Evolutionary conservation across 2,113 vertebrate species (phyloP).

Genomic region (Triplophysa siluroides): DNA sequence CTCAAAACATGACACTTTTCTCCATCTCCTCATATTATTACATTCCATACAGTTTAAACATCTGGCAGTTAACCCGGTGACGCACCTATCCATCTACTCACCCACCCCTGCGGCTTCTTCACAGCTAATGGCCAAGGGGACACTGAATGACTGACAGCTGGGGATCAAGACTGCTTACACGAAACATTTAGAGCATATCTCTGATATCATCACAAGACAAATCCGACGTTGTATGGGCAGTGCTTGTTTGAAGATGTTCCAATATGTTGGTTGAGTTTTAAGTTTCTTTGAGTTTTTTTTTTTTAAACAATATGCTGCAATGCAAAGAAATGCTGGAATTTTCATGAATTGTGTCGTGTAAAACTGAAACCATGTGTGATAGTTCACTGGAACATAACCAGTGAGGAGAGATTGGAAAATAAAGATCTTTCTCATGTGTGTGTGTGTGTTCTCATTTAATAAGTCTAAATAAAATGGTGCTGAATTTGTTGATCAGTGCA

Average conservation of each 20-base stretch:
- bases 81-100: conserved; percentile 30
- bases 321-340: conserved; percentile 57
- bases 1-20: conserved; percentile 67
- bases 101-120: conserved; percentile 67
- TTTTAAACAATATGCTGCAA: conserved; percentile 42
- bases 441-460: not conserved
- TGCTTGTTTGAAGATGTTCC: conserved; percentile 41
- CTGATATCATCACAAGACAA: conserved; percentile 58
- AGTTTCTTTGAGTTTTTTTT: conserved; percentile 43
- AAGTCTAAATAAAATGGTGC: too few relatives aligned
- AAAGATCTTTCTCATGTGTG: conserved; percentile 38
- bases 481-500: not conserved
- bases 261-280: conserved; percentile 43
- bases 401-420: conserved; percentile 30
- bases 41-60: conserved; percentile 77
- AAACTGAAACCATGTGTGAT: conserved; percentile 34
- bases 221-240: conserved; percentile 38
- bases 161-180: conserved; percentile 65
- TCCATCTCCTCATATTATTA: conserved; percentile 68
- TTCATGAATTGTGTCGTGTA: conserved; percentile 56
- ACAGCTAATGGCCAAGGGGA: conserved; percentile 71
- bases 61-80: conserved; percentile 67
- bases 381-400: conserved; percentile 42
- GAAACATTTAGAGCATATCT: conserved; percentile 60
- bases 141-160: conserved; percentile 68